phyloP scores from a whole-genome alignment of 2,797 vertebrate genomes.

The Clarias laeviceps region DNA sequence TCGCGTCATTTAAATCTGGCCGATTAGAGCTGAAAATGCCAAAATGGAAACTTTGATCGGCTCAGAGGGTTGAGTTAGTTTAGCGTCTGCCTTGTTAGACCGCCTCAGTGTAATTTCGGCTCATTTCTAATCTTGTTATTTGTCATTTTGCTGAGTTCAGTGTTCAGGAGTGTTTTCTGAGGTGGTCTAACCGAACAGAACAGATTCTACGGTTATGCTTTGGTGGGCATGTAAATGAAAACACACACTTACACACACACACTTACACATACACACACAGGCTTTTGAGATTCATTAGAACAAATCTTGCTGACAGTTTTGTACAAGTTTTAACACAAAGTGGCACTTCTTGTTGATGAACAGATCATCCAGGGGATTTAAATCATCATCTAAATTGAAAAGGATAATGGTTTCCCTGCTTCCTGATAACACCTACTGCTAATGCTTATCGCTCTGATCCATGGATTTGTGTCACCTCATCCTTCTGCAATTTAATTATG shows the following conservation, averaged over 20 bases:
- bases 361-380: slow-evolving; percentile 51
- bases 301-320: slow-evolving; percentile 24
- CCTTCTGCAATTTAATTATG: slow-evolving; percentile 64
- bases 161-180: slow-evolving; percentile 22
- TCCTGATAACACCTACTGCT: slow-evolving; percentile 53
- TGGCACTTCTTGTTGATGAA: slow-evolving; percentile 44
- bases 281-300: slow-evolving; percentile 16
- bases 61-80: slow-evolving; percentile 7
- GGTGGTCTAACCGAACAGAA: slow-evolving; percentile 28
- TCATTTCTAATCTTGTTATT: slow-evolving; percentile 25
- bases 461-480: slow-evolving; percentile 62
- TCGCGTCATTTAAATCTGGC: slow-evolving; percentile 27
- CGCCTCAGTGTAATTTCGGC: slow-evolving; percentile 11
- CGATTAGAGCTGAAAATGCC: slow-evolving; percentile 39
- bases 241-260: neutral
- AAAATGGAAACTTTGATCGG: slow-evolving; percentile 32
- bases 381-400: slow-evolving; percentile 60
- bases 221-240: slow-evolving; percentile 25
- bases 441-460: slow-evolving; percentile 56
- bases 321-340: slow-evolving; percentile 40
- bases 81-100: slow-evolving; percentile 14
- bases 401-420: slow-evolving; percentile 51
- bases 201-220: slow-evolving; percentile 29
- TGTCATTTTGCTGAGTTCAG: slow-evolving; percentile 14
- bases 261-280: neutral